Base-by-base conservation (phyloP, 2,797 vertebrate species). In the Eulemur mongoz region DNA sequence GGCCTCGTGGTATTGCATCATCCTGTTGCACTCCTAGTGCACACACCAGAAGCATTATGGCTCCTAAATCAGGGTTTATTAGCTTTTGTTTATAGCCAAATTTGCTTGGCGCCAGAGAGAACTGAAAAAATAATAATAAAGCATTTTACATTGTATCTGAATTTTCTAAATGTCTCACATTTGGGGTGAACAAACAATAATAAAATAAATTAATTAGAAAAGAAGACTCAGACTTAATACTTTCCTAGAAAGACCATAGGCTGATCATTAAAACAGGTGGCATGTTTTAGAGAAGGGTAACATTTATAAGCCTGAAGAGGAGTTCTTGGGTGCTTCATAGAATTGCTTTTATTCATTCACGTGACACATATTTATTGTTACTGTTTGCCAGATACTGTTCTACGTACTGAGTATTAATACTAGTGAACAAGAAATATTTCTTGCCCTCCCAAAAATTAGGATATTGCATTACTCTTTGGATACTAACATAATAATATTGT, bases 101-200 rank as follows among this genome's bases (percentile, higher is more conserved):
- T 96, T 97, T 97, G 2, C 57, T 88, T 95, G 82, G n/a, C 35
- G 20, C 30, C 82, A 80, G 93, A 97, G 10, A 91, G 83, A 98
- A 98, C 40, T 23, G 14, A 92, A 97, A 94, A 97, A 95, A 93
- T 75, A 96, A 8, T 83, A 95, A 96, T 82, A 93, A 97, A 95
- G 59, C 12, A 57, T 2, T 70, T 57, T 73, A 61, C 0, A 13
- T 48, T 80, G 43, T 90, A 82, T 75, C 40, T 32, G 20, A 27
- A 17, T 91, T 97, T 96, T 94, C 22, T 17, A 96, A 94, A 13
- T 82, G 85, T 93, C 73, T 97, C 35, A 43, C 0, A 79, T 95
- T 86, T 90, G 61, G 38, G 18, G 3, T 79, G 86, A 97, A 79
- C 15, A 88, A 95, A 27, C 50, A 84, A 93, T 30, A 95, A 52